Evolutionary conservation across 1,140 invertebrate genomes (phyloP), one percentile per base, ranked within the genome.

Genomic region (Pantala flavescens): DNA sequence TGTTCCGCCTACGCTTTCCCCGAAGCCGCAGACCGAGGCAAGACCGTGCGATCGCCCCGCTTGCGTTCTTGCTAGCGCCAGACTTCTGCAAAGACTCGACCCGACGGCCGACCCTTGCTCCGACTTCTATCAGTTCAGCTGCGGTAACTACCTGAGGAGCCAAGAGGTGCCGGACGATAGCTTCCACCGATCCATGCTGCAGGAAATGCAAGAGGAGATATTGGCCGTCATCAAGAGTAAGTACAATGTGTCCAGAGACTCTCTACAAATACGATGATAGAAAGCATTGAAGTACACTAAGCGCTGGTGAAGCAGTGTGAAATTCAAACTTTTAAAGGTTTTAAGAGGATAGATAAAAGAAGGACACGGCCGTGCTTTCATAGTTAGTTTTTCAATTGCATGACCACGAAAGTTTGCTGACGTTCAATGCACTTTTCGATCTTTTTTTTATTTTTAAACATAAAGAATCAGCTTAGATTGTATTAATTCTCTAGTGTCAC

Each of bases 111-210:
- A 96, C 83, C 95, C 96, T 0, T 98, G 96, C 81, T 84, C 91
- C 2, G 94, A 98, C 81, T 98, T 97, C 81, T 97, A 96, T 81
- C 88, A 93, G 79, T 97, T 90, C 79, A 90, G 94, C 0, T 97
- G 95, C 80, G 94, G 94, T 19, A 92, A 93, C 77, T 96, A 81
- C 74, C 74, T 83, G 24, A 76, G 78, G 63, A 76, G 79, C 3
- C 79, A 83, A 77, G 80, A 82, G 24, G 82, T 84, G 0, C 84
- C 84, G 0, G 83, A 84, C 74, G 83, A 85, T 73, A 77, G 80
- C 43, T 80, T 81, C 73, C 78, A 81, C 36, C 76, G 81, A 10
- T 84, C 83, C 9, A 82, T 81, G 7, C 77, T 85, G 28, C 84
- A 85, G 76, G 81, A 83, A 75, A 85, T 85, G 81, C 83, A 85